These are phyloP conservation scores for Argopecten irradians DNA, from an alignment of 1,140 invertebrate genomes.

Conservation along the genomic window DNA sequence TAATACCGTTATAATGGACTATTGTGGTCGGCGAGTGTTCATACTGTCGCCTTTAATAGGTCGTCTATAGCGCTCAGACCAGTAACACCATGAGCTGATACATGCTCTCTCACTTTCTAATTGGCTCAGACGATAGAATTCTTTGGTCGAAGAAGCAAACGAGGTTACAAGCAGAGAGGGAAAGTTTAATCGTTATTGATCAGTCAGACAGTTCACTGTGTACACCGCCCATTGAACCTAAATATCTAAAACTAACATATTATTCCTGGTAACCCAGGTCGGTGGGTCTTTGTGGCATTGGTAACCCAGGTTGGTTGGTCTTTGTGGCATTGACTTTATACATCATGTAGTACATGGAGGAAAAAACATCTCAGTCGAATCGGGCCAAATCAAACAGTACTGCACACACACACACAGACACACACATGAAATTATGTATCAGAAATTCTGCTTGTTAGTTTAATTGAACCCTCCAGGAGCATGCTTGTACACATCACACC, in stretches of 20 bases:
- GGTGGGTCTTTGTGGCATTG: neutral
- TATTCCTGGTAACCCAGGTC: neutral
- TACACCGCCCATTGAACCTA: neutral
- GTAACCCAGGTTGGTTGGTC: neutral
- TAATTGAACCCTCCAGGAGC: constrained; percentile 5
- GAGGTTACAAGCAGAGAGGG: neutral
- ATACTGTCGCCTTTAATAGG: neutral
- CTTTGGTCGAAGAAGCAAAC: neutral
- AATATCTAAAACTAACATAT: neutral
- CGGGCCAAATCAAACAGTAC: neutral
- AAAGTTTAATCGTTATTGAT: constrained; percentile 12
- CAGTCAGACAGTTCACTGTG: neutral
- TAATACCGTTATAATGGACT: neutral
- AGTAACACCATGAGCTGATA: neutral
- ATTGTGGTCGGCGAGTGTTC: neutral
- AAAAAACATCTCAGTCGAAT: neutral
- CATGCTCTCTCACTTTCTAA: constrained; percentile 8
- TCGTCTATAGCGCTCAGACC: neutral
- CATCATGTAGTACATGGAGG: neutral
- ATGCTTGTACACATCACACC: constrained; percentile 15
- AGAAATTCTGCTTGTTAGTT: neutral
- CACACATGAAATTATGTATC: constrained; percentile 12
- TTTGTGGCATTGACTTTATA: neutral
- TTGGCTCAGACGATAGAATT: neutral
- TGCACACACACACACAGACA: neutral